Evolutionary conservation across 2,888 invertebrate genomes (phyloP), one percentile per base, ranked within the genome.

Genomic region (Drepanosiphum platanoidis): DNA sequence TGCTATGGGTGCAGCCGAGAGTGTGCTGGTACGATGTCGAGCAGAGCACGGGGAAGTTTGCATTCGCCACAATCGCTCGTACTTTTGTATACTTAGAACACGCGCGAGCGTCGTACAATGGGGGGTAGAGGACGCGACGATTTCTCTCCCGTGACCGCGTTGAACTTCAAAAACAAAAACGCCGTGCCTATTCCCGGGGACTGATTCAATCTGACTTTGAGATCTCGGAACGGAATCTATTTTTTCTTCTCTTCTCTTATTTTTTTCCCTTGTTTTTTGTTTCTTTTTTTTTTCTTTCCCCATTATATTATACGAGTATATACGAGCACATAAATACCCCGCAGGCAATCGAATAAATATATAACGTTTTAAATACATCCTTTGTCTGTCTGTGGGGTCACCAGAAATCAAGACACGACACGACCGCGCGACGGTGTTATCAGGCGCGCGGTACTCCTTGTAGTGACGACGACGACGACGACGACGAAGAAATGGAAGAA

Each of bases 281-380:
- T 27, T 32, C 32, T 27, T 32, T 15, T 27, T 22, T 36, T 8
- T 46, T 27, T 22, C 42, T n/a, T 36, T 58, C 34, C 64, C 4
- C 39, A 72, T 61, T 61, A 5, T 22, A 72, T 61, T 61, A 5
- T 22, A 22, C 52, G 52, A 52, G 18, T 52, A 42, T 15, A n/a
- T 13, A 27, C 39, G 34, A 30, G 52, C 36, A 15, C 15, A 68
- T 34, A 34, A 42, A 61, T 70, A 72, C 34, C 81, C 39, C 58
- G 30, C n/a, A 58, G 61, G 81, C 61, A 70, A 72, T 61, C 72
- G 81, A 82, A 82, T 61, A 71, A 61, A 61, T 42, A 70, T 58
- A 81, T n/a, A 46, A 18, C 30, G 22, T 80, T 80, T 80, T 80
- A 64, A 42, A 78, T 61, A 39, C 36, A 36, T 70, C 70, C 52